Evolutionary conservation across 2,888 invertebrate species (phyloP).

Genomic region (Drosophila falleni): DNA sequence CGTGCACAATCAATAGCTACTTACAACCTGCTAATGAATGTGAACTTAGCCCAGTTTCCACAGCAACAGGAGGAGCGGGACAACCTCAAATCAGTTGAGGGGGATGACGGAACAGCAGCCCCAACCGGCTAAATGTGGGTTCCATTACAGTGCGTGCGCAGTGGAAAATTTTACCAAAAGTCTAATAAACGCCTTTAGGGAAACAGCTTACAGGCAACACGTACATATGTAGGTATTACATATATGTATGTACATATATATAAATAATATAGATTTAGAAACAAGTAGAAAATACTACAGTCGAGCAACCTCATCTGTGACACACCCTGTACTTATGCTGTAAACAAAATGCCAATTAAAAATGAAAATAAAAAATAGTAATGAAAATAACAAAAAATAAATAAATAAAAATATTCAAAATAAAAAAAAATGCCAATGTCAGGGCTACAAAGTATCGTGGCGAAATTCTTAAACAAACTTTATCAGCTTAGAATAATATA

Average conservation of each 20-base stretch:
- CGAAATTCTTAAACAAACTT: too few relatives aligned
- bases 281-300: not conserved
- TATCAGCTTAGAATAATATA: too few relatives aligned
- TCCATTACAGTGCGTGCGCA: conserved; percentile 55
- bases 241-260: not conserved
- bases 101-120: conserved; percentile 11
- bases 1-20: conserved; percentile 35
- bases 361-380: not conserved
- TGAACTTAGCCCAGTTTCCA: conserved; percentile 36
- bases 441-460: too few relatives aligned
- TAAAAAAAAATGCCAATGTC: too few relatives aligned
- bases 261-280: not conserved
- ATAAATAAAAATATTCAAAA: too few relatives aligned
- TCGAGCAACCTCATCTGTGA: not conserved
- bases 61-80: conserved; percentile 17
- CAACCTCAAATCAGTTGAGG: conserved; percentile 9
- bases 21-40: conserved; percentile 11
- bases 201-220: not conserved
- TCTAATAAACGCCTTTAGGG: not conserved
- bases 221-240: not conserved
- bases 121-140: conserved; percentile 41
- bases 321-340: not conserved
- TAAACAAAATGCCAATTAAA: not conserved
- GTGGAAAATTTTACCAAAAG: conserved; percentile 43
- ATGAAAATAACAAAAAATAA: too few relatives aligned